Base-by-base conservation (phyloP, 2,888 invertebrate species). In the Euzophera pinguis region DNA sequence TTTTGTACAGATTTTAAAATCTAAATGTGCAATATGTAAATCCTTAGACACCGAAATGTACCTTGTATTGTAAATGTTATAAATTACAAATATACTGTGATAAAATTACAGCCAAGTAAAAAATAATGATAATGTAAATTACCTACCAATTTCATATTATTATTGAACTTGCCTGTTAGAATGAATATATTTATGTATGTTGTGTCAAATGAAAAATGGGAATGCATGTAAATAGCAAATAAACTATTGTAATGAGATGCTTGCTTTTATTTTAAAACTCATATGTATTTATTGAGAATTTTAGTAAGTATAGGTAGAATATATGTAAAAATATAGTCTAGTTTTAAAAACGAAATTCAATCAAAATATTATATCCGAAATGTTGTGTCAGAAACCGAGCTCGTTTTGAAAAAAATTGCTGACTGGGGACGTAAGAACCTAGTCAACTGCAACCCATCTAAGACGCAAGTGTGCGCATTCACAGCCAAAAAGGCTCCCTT, bases 1-100 rank as follows among this genome's bases (percentile, higher is more conserved):
- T 12, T 41, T 37, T 43, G 14, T 50, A 50, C 22, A 16, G n/a
- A 29, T 27, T 17, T 51, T 37, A 43, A n/a, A 37, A 51, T 51
- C 12, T 39, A 9, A 17, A 35, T 43, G 51, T 51, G 51, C 51
- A 51, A 51, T 51, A 51, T 43, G 35, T 51, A 51, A 51, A 22
- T 45, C 9, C 22, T 13, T 51, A 51, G 51, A 22, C 43, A 43
- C 35, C 43, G 22, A 42, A 43, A 51, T 12, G 43, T 51, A 51
- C 43, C 35, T 51, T 42, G 17, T 42, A 42, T 39, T n/a, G n/a
- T n/a, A n/a, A n/a, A 37, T 38, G 14, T 6, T 38, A 7, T 38
- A 14, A 42, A 50, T 35, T 50, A 50, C 49, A 49, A 50, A 47
- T 14, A 34, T 12, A 43, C 60, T 60, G 60, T 60, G 60, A 60